Percentiles rank a stretch among this genome's conserved stretches.
phyloP scores from a whole-genome alignment of 2,797 vertebrate species.

The Hoplostethus mediterraneus region DNA sequence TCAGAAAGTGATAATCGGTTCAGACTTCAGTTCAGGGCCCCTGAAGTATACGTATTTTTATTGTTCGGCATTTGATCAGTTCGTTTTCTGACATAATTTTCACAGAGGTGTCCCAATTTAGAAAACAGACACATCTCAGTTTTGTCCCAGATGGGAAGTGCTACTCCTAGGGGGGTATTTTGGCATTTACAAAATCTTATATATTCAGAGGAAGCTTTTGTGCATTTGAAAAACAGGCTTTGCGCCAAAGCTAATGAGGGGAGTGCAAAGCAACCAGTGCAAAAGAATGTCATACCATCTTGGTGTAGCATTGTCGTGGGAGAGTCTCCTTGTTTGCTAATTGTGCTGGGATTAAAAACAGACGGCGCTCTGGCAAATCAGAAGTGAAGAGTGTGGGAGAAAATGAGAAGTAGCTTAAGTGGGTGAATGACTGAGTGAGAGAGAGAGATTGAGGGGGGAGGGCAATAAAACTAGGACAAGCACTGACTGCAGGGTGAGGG shows the following conservation, averaged over 20 bases:
- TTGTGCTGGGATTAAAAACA: constrained; percentile 60
- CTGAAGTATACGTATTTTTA: constrained; percentile 18
- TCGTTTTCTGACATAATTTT: constrained; percentile 29
- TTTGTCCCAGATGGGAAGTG: constrained; percentile 18
- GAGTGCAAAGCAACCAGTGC: constrained; percentile 23
- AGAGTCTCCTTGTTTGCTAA: constrained; percentile 55
- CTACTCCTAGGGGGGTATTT: background rate
- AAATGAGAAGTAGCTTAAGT: constrained; percentile 70
- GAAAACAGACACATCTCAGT: constrained; percentile 11
- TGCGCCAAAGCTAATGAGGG: constrained; percentile 39
- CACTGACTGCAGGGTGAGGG: constrained; percentile 82
- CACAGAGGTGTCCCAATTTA: constrained; percentile 3
- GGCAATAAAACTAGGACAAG: constrained; percentile 83
- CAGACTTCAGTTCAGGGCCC: constrained; percentile 6
- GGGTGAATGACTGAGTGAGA: constrained; percentile 60
- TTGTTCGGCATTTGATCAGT: constrained; percentile 19
- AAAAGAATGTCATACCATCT: constrained; percentile 37
- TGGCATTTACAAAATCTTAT: background rate
- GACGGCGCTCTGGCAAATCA: constrained; percentile 53
- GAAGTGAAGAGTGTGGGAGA: constrained; percentile 59
- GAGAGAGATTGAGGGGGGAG: constrained; percentile 30
- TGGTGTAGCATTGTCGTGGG: constrained; percentile 21
- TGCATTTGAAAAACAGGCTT: constrained; percentile 38
- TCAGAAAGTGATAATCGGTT: too few relatives aligned
- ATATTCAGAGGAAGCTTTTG: constrained; percentile 18